phyloP scores from a whole-genome alignment of 2,113 vertebrate genomes.

The Porphyrio hochstetteri region DNA sequence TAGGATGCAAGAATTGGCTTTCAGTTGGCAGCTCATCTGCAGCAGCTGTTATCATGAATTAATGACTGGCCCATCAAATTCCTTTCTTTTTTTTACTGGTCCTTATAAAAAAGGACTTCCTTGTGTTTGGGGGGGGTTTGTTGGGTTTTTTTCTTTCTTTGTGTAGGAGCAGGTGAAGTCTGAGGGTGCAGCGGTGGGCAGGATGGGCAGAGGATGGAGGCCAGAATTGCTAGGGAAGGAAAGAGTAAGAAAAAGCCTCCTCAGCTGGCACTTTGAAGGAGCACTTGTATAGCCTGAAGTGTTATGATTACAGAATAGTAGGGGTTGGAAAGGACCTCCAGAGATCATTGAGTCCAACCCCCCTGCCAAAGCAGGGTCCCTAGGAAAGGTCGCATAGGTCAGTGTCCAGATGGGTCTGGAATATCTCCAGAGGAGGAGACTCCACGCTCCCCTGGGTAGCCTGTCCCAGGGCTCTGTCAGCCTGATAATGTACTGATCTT shows the following conservation, averaged over 20 bases:
- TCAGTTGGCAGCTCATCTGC: neutral
- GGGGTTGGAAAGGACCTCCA: too few species aligned
- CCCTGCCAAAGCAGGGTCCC: too few species aligned
- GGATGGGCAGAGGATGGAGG: fast-evolving
- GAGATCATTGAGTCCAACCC: too few species aligned
- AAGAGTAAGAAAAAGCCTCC: neutral
- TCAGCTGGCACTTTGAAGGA: neutral
- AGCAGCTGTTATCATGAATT: fast-evolving
- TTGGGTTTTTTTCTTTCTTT: neutral
- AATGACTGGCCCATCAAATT: neutral
- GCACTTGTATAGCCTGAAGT: neutral
- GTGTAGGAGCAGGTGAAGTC: neutral
- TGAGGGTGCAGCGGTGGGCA: neutral
- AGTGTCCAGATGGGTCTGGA: too few species aligned
- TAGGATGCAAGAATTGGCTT: neutral
- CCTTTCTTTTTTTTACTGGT: neutral
- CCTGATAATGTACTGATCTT: neutral
- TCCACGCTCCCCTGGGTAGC: too few species aligned
- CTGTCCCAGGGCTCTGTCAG: too few species aligned
- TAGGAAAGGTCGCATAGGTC: too few species aligned
- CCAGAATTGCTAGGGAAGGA: neutral
- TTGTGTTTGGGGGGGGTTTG: too few species aligned
- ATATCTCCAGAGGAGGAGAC: too few species aligned
- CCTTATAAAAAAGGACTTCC: neutral
- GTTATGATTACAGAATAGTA: neutral